Base-by-base conservation (phyloP, 2,888 invertebrate genomes). In the Drosophila dives region DNA sequence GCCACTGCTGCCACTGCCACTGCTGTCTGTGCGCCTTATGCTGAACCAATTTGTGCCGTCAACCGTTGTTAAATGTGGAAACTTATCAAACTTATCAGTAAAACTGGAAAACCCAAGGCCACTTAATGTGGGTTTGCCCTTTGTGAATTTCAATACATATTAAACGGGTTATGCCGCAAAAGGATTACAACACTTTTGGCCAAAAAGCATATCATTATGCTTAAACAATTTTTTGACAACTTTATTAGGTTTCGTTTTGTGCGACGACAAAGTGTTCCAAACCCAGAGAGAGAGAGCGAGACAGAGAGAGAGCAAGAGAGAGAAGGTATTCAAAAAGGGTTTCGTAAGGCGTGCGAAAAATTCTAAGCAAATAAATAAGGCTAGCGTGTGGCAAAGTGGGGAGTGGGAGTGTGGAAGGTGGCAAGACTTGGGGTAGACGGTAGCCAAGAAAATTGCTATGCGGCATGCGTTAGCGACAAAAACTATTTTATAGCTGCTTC, bases 401-500 rank as follows among this genome's bases (percentile, higher is more conserved):
- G 23, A 17, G 29, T 8, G 36, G 36, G 20, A 26, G 40, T 4
- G 29, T n/a, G 58, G 38, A 59, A 29, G 29, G 34, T n/a, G 33
- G 2, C 26, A 50, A 5, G 40, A 56, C 58, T 20, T 51, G 59
- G 55, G 61, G 5, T 29, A 73, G 54, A 61, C 38, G 55, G 55
- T 38, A 40, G 54, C 38, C 45, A 50, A 67, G 70, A 76, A 84
- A 89, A 89, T 89, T 89, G 84, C 86, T 89, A 89, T 89, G 88
- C 88, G 78, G 78, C 78, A 79, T 86, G 88, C 90, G 90, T 90
- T 84, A 80, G 86, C 76, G 72, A 73, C 75, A 71, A 79, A 69
- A 89, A 90, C 88, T 89, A 86, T 88, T 88, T 89, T 89, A 88
- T 89, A 89, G 81, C 88, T 89, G 75, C 76, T 89, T 77, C 87